Evolutionary conservation across 2,797 vertebrate genomes (phyloP).

Genomic region (Eulemur rubriventer): DNA sequence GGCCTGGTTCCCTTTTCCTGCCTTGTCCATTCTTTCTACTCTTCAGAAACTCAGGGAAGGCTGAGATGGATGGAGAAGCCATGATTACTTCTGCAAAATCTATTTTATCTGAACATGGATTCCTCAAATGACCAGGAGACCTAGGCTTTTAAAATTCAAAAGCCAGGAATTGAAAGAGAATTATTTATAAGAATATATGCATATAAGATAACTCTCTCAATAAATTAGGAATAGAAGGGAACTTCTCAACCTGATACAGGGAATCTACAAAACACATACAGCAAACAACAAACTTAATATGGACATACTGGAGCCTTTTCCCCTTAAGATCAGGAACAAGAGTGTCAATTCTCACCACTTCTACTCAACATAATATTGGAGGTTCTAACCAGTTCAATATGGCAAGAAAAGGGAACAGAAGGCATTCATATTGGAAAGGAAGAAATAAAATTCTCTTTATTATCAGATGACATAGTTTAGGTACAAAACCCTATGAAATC

Average conservation of each 20-base stretch:
- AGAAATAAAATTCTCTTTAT: neutral
- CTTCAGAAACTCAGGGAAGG: neutral
- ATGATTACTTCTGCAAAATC: neutral
- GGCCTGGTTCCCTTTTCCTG: neutral
- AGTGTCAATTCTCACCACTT: neutral
- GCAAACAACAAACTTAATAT: neutral
- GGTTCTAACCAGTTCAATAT: neutral
- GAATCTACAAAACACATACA: neutral
- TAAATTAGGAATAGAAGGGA: neutral
- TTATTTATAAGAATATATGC: neutral
- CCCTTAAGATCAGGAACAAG: neutral
- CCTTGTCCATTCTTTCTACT: neutral
- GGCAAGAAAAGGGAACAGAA: neutral
- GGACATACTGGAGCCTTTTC: neutral
- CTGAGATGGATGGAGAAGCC: neutral
- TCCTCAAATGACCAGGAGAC: neutral
- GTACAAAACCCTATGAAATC: neutral
- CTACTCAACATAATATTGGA: neutral
- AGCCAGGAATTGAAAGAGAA: neutral
- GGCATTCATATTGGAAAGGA: neutral
- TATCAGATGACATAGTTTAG: neutral
- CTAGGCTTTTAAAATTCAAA: slow-evolving; percentile 2
- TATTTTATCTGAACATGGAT: neutral
- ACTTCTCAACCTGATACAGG: neutral
- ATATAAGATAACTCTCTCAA: neutral